Evolutionary conservation across 2,888 invertebrate species (phyloP).

Genomic region (Stegophylla sp.): DNA sequence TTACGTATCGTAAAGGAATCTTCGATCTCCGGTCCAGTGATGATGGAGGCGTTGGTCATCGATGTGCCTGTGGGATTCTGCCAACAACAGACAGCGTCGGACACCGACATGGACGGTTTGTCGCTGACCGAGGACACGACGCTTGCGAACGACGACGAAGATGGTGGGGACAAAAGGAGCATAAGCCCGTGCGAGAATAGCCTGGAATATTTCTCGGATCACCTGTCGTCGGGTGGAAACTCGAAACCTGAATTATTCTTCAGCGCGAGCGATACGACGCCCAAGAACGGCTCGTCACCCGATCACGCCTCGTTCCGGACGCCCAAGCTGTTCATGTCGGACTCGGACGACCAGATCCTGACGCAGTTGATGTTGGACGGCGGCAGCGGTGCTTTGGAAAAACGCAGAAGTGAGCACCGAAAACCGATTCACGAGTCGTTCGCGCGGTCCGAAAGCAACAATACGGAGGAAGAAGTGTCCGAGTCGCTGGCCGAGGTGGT

Average conservation of each 20-base stretch:
- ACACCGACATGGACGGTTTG: slow-evolving; percentile 85
- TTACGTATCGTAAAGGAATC: slow-evolving; percentile 88
- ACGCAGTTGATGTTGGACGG: slow-evolving; percentile 24
- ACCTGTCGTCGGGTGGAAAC: slow-evolving; percentile 25
- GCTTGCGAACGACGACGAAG: background rate
- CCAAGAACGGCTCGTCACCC: slow-evolving; percentile 5
- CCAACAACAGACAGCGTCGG: slow-evolving; percentile 69
- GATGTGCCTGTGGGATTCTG: slow-evolving; percentile 66
- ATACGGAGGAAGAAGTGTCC: slow-evolving; percentile 48
- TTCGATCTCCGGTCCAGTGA: slow-evolving; percentile 82
- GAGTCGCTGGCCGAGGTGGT: slow-evolving; percentile 36
- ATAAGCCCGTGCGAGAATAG: slow-evolving; percentile 35
- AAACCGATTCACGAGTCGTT: background rate
- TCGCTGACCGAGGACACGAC: slow-evolving; percentile 76
- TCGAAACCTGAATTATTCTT: slow-evolving; percentile 40
- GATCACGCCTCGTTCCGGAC: slow-evolving; percentile 5
- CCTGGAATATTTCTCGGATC: slow-evolving; percentile 48
- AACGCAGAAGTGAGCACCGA: background rate
- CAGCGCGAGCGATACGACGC: slow-evolving; percentile 39
- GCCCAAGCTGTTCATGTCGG: slow-evolving; percentile 31
- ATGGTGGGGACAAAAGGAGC: background rate
- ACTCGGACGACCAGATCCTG: slow-evolving; percentile 42
- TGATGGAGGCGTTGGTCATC: slow-evolving; percentile 91
- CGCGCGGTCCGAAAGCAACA: slow-evolving; percentile 27
- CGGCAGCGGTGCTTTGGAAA: too few relatives aligned